Base-by-base conservation (phyloP, 2,113 vertebrate genomes). In the Capricornis sumatraensis region DNA sequence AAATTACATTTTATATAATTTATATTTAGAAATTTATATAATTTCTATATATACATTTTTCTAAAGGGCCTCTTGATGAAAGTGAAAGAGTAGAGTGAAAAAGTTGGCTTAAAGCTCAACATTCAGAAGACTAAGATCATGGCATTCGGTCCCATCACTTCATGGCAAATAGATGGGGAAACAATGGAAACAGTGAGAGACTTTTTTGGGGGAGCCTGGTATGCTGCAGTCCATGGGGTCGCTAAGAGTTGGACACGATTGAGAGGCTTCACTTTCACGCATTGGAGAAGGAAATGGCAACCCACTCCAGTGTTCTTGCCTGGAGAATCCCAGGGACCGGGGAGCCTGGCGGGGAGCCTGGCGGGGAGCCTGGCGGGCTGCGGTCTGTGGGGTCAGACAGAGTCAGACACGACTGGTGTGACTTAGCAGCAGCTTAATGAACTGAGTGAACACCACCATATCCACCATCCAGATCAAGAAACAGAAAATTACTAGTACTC, bases 381-480 rank as follows among this genome's bases (percentile, higher is more conserved):
- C 5, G 1, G 2, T 74, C 36, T 36, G 0, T 40, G n/a, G 19
- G 10, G 67, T 71, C 2, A 0, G 1, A 71, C 21, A 74, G 36
- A 13, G 19, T 40, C 5, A 1, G 36, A 74, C 67, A 40, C 2
- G 0, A 40, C 36, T 74, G 67, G 40, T 16, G 14, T 15, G 60
- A 33, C 60, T 64, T 33, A 64, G 14, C 60, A 62, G 30, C 14
- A 36, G 53, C n/a, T 88, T 23, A 57, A 28, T 71, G 78, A 79
- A 86, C 53, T 84, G 30, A 87, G 45, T 78, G 47, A 89, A 55
- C 9, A 85, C 17, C 19, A 84, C 13, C 30, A 36, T 74, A 64
- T 76, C 19, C 17, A 60, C 40, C 6, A 13, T 52, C 14, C 47
- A 64, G 33, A 43, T 78, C 30, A 89, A 95, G 96, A 95, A 90